Percentiles rank a stretch among this genome's conserved stretches.
phyloP scores from a whole-genome alignment of 1,140 invertebrate species.

The Phortica variegata region DNA sequence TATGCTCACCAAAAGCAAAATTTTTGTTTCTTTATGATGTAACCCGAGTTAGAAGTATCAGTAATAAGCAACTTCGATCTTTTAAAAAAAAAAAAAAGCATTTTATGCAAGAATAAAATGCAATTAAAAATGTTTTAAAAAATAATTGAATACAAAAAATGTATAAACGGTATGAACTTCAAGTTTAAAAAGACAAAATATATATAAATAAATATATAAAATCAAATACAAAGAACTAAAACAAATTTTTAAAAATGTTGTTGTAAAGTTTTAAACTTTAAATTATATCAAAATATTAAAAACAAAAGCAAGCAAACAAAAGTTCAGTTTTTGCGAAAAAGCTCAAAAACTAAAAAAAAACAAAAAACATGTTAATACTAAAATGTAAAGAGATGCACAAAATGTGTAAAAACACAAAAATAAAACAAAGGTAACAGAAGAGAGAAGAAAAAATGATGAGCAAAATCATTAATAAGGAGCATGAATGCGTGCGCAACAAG shows the following conservation, averaged over 20 bases:
- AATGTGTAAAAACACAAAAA: not conserved
- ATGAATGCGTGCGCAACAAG: no score
- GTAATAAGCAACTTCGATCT: no score
- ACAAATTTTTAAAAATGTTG: conserved; percentile 6
- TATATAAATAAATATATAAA: not conserved
- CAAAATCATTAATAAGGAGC: no score
- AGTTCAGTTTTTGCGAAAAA: not conserved
- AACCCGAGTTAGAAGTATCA: no score
- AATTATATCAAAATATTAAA: conserved; percentile 1
- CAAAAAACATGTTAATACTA: not conserved
- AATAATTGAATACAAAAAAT: no score
- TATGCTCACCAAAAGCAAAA: no score
- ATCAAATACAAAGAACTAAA: not conserved
- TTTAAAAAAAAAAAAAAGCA: no score
- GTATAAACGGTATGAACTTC: no score
- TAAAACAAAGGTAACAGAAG: conserved; percentile 9
- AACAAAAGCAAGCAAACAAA: conserved; percentile 16
- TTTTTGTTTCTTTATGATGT: no score
- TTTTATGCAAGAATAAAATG: no score
- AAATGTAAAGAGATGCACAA: not conserved
- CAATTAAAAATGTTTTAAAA: no score
- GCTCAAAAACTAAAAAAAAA: conserved; percentile 12
- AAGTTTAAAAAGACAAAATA: not conserved
- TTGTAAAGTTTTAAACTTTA: conserved; percentile 2
- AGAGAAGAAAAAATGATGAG: conserved; percentile 10